Evolutionary conservation across 2,888 invertebrate species (phyloP).

Genomic region (Cephus nigrinus): DNA sequence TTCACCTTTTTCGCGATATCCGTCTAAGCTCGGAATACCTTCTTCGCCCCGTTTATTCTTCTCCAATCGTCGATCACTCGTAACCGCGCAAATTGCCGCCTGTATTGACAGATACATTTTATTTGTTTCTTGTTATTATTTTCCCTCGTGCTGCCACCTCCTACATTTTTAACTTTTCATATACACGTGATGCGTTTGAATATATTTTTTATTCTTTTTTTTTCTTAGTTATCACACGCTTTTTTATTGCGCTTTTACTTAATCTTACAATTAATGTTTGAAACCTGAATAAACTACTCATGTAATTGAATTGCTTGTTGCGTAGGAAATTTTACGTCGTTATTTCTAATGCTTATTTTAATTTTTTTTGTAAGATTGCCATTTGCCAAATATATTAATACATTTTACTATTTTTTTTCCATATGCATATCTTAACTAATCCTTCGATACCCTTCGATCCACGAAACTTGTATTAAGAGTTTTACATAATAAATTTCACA

Average conservation of each 20-base stretch:
- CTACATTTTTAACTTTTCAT: neutral
- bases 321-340: neutral
- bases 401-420: neutral
- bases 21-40: neutral
- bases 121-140: conserved; percentile 46
- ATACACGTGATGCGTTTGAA: conserved; percentile 4
- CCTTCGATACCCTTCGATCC: neutral
- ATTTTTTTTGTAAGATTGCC: neutral
- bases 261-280: neutral
- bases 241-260: neutral
- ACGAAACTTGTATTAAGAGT: neutral
- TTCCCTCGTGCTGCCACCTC: conserved; percentile 47
- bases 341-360: neutral
- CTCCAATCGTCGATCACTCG: neutral
- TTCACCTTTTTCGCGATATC: conserved; percentile 18
- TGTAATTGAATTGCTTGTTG: neutral
- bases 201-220: neutral
- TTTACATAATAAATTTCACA: neutral
- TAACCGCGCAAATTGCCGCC: conserved; percentile 26
- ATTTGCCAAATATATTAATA: neutral
- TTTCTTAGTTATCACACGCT: neutral
- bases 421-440: neutral
- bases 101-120: conserved; percentile 46
- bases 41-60: neutral
- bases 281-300: neutral